Evolutionary conservation across 2,888 invertebrate genomes (phyloP).

Genomic region (Trichopoda pennipes): DNA sequence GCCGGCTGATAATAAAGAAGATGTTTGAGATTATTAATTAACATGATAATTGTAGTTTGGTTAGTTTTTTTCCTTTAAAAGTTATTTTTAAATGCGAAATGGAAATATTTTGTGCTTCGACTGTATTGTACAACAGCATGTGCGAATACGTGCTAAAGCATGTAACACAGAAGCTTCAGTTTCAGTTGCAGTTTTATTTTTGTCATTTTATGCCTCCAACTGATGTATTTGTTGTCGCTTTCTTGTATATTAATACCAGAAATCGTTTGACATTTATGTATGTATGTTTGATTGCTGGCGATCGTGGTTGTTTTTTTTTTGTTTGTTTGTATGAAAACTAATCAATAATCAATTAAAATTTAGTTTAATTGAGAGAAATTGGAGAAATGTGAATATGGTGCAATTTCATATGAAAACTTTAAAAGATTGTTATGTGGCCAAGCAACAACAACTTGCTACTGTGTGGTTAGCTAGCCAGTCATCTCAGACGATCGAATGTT

Average conservation of each 20-base stretch:
- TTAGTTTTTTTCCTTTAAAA: slow-evolving; percentile 61
- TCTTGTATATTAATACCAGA: slow-evolving; percentile 60
- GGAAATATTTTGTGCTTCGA: slow-evolving; percentile 31
- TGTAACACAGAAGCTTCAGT: neutral
- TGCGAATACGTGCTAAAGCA: neutral
- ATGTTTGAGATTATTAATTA: slow-evolving; percentile 29
- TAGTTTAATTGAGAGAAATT: slow-evolving; percentile 69
- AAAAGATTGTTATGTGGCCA: slow-evolving; percentile 42
- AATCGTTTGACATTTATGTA: slow-evolving; percentile 55
- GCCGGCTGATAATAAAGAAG: slow-evolving; percentile 17
- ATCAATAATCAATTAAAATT: slow-evolving; percentile 68
- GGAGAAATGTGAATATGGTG: slow-evolving; percentile 68
- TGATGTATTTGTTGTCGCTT: neutral
- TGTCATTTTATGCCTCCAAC: slow-evolving; percentile 44
- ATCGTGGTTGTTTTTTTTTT: slow-evolving; percentile 47
- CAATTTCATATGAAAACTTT: slow-evolving; percentile 61
- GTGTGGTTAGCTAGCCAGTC: neutral
- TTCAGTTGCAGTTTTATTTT: neutral
- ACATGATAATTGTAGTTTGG: slow-evolving; percentile 51
- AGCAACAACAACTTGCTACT: slow-evolving; percentile 25
- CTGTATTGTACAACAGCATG: neutral
- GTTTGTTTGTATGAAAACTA: slow-evolving; percentile 63
- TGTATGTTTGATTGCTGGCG: slow-evolving; percentile 38
- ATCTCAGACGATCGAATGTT: slow-evolving; percentile 3
- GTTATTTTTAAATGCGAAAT: slow-evolving; percentile 47